Percentiles rank a stretch among this genome's conserved stretches.
phyloP scores from a whole-genome alignment of 2,888 invertebrate species.

The Sepioteuthis lessoniana region DNA sequence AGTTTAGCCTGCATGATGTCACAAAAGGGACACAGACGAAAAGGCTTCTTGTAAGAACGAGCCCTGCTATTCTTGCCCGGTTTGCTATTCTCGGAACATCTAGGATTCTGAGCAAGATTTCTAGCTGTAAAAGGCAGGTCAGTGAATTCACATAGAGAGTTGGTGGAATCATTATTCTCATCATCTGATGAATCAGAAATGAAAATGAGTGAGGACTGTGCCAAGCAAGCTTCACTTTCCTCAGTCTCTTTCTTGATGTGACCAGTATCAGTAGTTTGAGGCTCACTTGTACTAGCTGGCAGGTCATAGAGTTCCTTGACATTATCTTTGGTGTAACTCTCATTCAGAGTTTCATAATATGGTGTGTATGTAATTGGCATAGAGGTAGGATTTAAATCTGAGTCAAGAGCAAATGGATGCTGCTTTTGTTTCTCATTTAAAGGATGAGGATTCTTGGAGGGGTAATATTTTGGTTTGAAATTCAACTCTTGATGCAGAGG shows the following conservation, averaged over 20 bases:
- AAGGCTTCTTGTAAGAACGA: constrained; percentile 42
- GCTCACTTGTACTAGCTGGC: not conserved
- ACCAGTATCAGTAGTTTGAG: not conserved
- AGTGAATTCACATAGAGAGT: not conserved
- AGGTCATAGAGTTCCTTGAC: not conserved
- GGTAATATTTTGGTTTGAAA: not conserved
- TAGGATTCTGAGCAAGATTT: not conserved
- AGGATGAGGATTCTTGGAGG: not conserved
- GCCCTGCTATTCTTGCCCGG: not conserved
- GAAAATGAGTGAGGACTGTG: not conserved
- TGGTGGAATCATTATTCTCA: not conserved
- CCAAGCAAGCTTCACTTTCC: not conserved
- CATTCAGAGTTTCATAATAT: not conserved
- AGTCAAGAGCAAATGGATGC: no score
- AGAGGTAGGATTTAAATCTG: not conserved
- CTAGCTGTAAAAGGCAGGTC: not conserved
- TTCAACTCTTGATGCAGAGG: not conserved
- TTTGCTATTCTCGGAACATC: not conserved
- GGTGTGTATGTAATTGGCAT: not conserved
- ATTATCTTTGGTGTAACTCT: not conserved
- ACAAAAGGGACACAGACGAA: constrained; percentile 40
- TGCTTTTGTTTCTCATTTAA: no score
- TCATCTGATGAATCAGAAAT: constrained; percentile 40
- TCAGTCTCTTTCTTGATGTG: not conserved
- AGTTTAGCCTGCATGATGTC: constrained; percentile 43